Conservation (phyloP, 2,888 invertebrate genomes). For the Netelia virgata region DNA sequence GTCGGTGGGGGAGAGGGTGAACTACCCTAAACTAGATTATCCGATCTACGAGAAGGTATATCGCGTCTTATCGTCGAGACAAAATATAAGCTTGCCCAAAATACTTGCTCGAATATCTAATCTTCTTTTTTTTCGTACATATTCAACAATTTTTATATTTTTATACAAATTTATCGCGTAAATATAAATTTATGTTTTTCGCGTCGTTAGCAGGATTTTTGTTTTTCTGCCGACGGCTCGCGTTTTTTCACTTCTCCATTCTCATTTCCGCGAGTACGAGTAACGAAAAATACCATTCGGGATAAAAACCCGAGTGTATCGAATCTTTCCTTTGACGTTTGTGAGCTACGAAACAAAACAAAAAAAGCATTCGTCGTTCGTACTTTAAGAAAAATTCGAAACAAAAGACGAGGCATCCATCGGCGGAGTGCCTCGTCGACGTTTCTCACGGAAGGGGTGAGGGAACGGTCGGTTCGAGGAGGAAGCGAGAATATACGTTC, state of each 20-base stretch:
- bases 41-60: conserved; percentile 42
- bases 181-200: not conserved
- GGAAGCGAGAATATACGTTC: conserved; percentile 29
- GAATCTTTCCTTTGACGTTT: conserved; percentile 62
- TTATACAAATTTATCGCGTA: no score
- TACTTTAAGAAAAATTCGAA: conserved; percentile 58
- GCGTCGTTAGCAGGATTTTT: not conserved
- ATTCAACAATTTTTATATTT: not conserved
- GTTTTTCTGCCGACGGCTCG: not conserved
- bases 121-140: not conserved
- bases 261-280: conserved; percentile 7
- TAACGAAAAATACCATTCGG: conserved; percentile 48
- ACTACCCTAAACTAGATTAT: conserved; percentile 64
- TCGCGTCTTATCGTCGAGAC: conserved; percentile 35
- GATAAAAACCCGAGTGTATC: conserved; percentile 12
- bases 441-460: conserved; percentile 59
- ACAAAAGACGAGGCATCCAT: conserved; percentile 60
- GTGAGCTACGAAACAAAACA: conserved; percentile 12
- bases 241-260: not conserved
- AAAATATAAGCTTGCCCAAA: conserved; percentile 37
- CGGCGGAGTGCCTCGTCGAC: conserved; percentile 62
- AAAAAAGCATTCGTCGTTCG: conserved; percentile 20
- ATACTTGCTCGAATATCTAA: conserved; percentile 31
- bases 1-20: conserved; percentile 31
- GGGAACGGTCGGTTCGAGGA: conserved; percentile 14